Percentiles rank a stretch among this genome's conserved stretches.
Evolutionary conservation across 1,140 invertebrate genomes (phyloP).

Genomic region (Coenobita brevimanus): DNA sequence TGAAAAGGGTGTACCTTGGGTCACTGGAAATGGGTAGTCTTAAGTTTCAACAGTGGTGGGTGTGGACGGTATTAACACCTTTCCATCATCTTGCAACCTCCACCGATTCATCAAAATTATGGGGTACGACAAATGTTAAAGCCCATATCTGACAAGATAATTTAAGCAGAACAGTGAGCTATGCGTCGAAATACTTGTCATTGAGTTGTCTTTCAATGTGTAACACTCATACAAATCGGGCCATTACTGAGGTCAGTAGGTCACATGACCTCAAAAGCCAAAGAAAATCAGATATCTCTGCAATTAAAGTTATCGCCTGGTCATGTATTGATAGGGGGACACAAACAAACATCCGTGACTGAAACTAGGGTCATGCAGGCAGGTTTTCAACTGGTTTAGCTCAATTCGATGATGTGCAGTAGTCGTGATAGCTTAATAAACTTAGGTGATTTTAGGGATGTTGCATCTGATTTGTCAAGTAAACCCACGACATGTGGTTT

Average conservation of each 20-base stretch:
- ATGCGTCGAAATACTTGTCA: slow-evolving; percentile 12
- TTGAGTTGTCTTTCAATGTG: not conserved
- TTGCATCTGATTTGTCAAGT: no score
- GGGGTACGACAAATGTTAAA: not conserved
- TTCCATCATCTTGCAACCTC: not conserved
- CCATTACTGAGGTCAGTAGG: slow-evolving; percentile 3
- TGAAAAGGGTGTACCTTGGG: not conserved
- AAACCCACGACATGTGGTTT: no score
- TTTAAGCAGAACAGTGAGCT: slow-evolving; percentile 3
- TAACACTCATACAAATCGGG: not conserved
- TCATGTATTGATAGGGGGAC: not conserved
- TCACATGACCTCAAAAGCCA: slow-evolving; percentile 1
- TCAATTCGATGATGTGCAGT: no score
- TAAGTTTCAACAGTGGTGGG: slow-evolving; percentile 12
- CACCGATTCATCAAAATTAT: not conserved
- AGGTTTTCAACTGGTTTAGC: not conserved
- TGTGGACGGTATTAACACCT: slow-evolving; percentile 6
- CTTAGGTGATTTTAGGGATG: no score
- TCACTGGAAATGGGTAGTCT: not conserved
- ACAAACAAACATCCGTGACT: not conserved
- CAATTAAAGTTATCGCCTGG: not conserved
- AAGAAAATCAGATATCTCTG: not conserved
- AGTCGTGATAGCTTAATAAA: no score
- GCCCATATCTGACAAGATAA: not conserved
- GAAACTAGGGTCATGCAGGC: not conserved